Conservation (phyloP, 1,140 invertebrate genomes). For the Brachystomella parvula region DNA sequence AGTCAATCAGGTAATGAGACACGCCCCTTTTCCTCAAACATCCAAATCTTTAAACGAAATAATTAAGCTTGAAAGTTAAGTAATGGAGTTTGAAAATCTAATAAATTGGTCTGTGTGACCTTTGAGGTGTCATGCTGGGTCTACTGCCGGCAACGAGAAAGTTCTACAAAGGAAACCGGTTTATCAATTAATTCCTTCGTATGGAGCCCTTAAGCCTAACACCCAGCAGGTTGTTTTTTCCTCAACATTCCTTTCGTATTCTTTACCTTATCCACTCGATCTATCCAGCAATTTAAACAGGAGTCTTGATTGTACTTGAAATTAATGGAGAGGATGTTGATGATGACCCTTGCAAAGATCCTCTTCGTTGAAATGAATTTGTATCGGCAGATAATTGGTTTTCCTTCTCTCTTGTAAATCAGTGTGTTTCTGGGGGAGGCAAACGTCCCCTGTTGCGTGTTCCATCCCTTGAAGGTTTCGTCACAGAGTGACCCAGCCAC, state of each 20-base stretch:
- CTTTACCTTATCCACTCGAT: slow-evolving; percentile 70
- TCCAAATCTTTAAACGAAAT: too few relatives aligned
- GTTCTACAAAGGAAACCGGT: too few relatives aligned
- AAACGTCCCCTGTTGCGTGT: slow-evolving; percentile 55
- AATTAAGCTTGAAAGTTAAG: too few relatives aligned
- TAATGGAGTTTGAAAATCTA: too few relatives aligned
- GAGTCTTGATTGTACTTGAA: slow-evolving; percentile 71
- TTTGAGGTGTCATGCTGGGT: too few relatives aligned
- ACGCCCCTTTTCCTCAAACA: neutral
- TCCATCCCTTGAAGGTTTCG: slow-evolving; percentile 73
- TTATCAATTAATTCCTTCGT: too few relatives aligned
- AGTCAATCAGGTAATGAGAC: too few relatives aligned
- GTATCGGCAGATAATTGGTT: slow-evolving; percentile 61
- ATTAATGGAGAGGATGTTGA: slow-evolving; percentile 59
- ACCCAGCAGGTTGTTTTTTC: too few relatives aligned
- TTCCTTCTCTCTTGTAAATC: slow-evolving; percentile 61
- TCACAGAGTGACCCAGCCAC: slow-evolving; percentile 71
- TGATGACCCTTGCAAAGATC: slow-evolving; percentile 67
- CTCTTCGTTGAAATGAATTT: slow-evolving; percentile 70
- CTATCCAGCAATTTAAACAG: slow-evolving; percentile 72
- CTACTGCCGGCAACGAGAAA: too few relatives aligned
- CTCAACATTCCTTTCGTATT: too few relatives aligned
- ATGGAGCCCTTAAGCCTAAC: too few relatives aligned
- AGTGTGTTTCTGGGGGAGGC: slow-evolving; percentile 74
- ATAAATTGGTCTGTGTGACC: too few relatives aligned